phyloP scores from a whole-genome alignment of 2,113 vertebrate genomes.

The Dryoscopus gambensis region DNA sequence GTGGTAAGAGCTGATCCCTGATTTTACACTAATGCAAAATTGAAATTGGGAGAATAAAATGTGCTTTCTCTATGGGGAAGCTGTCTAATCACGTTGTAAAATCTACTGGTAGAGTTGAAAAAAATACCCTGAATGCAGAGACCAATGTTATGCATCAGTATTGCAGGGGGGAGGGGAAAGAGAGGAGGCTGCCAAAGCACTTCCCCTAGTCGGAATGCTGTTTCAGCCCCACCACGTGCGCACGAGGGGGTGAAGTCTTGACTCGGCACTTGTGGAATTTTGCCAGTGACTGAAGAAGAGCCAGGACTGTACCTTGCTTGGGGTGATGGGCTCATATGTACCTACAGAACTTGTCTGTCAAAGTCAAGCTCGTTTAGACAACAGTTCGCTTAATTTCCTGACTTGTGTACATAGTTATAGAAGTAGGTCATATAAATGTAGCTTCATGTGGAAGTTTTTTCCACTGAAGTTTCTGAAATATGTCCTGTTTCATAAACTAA shows the following conservation, averaged over 20 bases:
- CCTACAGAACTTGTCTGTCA: constrained; percentile 26
- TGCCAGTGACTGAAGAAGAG: constrained; percentile 29
- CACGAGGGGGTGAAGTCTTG: constrained; percentile 31
- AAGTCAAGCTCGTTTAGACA: neutral
- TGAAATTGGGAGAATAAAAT: neutral
- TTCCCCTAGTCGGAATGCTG: constrained; percentile 27
- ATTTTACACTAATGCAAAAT: neutral
- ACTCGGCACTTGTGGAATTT: neutral
- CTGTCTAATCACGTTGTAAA: neutral
- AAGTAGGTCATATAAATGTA: neutral
- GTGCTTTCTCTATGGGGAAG: neutral
- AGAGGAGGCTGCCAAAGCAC: constrained; percentile 17
- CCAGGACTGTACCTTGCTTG: constrained; percentile 19
- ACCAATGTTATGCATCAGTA: neutral
- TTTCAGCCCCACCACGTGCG: constrained; percentile 1
- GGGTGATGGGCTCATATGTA: neutral
- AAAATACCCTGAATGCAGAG: neutral
- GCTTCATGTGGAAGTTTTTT: neutral
- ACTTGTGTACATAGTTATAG: neutral
- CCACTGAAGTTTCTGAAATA: neutral
- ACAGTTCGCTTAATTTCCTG: constrained; percentile 6
- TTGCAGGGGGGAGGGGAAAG: neutral
- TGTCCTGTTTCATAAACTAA: neutral
- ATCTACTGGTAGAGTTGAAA: neutral
- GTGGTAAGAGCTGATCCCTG: neutral